Evolutionary conservation across 2,797 vertebrate species (phyloP).

Genomic region (Pseudomugil gertrudae): DNA sequence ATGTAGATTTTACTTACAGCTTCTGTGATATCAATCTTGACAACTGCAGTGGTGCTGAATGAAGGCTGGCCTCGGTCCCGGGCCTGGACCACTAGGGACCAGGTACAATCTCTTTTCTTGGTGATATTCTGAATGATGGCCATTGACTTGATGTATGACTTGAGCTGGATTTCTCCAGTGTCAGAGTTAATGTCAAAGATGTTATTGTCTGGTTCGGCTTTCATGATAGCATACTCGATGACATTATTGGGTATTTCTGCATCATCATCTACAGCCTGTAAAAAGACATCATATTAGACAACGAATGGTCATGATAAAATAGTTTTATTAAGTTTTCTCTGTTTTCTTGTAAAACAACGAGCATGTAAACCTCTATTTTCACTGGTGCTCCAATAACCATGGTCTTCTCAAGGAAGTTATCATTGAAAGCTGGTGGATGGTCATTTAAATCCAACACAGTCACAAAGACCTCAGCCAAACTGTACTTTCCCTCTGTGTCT

Average conservation of each 20-base stretch:
- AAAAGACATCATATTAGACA: conserved; percentile 48
- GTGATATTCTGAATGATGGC: conserved; percentile 95
- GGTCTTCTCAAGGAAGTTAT: conserved; percentile 91
- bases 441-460: conserved; percentile 95
- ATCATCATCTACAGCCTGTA: conserved; percentile 92
- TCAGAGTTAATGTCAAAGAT: conserved; percentile 94
- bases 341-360: neutral
- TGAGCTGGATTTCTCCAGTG: conserved; percentile 94
- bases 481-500: conserved; percentile 92
- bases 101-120: conserved; percentile 87
- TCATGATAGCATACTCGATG: conserved; percentile 97
- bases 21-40: conserved; percentile 96
- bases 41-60: conserved; percentile 93
- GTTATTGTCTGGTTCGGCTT: conserved; percentile 91
- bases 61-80: conserved; percentile 93
- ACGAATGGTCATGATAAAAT: conserved; percentile 22
- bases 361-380: conserved; percentile 88
- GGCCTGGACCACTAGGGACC: conserved; percentile 95
- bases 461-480: conserved; percentile 93
- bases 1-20: conserved; percentile 83
- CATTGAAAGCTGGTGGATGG: conserved; percentile 91
- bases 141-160: conserved; percentile 92
- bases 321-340: neutral
- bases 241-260: conserved; percentile 97
- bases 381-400: conserved; percentile 93